Conservation (phyloP, 2,888 invertebrate genomes). For the Tenthredo distinguenda region DNA sequence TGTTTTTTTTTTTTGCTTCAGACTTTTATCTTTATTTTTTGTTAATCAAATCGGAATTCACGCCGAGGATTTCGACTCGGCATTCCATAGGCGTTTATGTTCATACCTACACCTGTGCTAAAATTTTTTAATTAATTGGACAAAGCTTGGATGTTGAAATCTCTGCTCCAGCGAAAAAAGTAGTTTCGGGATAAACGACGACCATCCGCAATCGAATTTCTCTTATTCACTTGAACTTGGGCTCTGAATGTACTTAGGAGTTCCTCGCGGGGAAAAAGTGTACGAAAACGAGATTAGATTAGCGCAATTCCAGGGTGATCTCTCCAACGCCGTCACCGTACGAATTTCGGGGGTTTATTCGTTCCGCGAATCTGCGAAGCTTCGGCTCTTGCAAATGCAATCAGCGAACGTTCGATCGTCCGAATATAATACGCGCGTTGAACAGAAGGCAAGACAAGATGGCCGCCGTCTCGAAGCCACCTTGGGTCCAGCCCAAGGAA, state of each 20-base stretch:
- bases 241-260: background rate
- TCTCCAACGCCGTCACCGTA: background rate
- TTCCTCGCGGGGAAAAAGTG: background rate
- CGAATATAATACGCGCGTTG: background rate
- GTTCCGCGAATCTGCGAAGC: background rate
- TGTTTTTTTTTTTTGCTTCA: background rate
- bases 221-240: background rate
- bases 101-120: background rate
- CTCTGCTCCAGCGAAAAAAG: background rate
- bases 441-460: conserved; percentile 66
- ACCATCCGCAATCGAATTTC: background rate
- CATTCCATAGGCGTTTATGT: background rate
- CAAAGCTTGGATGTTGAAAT: background rate
- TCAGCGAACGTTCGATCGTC: background rate
- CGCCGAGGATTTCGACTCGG: background rate
- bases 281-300: background rate
- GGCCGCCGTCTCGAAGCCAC: conserved; percentile 62
- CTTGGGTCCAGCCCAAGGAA: conserved; percentile 67
- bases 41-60: background rate
- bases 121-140: background rate
- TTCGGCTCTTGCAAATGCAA: background rate
- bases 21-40: background rate
- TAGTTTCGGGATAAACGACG: background rate
- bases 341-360: background rate
- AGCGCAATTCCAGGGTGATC: background rate